phyloP scores from a whole-genome alignment of 2,888 invertebrate species.

The Hypomecis punctinalis region DNA sequence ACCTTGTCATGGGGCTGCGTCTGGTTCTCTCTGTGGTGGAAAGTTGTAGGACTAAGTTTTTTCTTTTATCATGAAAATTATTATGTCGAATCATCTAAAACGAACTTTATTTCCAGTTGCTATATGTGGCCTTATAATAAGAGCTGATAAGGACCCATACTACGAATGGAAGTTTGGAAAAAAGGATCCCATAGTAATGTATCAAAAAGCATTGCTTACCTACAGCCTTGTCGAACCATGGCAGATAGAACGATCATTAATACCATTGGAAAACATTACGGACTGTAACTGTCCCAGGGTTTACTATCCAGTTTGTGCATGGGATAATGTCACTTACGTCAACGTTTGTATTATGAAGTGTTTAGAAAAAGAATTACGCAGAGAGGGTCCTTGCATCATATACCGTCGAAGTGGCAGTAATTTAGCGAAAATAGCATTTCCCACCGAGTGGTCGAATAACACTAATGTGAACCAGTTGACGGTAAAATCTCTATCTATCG shows the following conservation, averaged over 20 bases:
- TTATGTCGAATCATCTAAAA: no score
- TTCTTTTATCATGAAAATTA: no score
- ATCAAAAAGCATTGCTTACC: background rate
- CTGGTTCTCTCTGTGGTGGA: no score
- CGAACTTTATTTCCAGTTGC: no score
- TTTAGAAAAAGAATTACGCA: background rate
- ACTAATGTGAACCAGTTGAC: background rate
- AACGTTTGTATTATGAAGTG: conserved; percentile 6
- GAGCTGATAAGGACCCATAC: no score
- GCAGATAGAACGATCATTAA: background rate
- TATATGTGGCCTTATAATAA: no score
- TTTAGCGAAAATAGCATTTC: background rate
- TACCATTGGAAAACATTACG: conserved; percentile 1
- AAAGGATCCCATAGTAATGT: no score
- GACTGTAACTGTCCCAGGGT: conserved; percentile 9
- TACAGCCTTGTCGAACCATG: background rate
- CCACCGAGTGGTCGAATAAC: background rate
- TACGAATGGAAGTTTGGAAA: no score
- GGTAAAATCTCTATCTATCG: background rate
- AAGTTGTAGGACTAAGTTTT: no score
- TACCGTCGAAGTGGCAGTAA: background rate
- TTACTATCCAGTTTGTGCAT: background rate
- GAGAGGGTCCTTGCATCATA: conserved; percentile 2
- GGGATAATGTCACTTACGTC: background rate
- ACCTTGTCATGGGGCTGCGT: no score